Conservation (phyloP, 2,797 vertebrate genomes). For the Hypotaenidia philippensis region DNA sequence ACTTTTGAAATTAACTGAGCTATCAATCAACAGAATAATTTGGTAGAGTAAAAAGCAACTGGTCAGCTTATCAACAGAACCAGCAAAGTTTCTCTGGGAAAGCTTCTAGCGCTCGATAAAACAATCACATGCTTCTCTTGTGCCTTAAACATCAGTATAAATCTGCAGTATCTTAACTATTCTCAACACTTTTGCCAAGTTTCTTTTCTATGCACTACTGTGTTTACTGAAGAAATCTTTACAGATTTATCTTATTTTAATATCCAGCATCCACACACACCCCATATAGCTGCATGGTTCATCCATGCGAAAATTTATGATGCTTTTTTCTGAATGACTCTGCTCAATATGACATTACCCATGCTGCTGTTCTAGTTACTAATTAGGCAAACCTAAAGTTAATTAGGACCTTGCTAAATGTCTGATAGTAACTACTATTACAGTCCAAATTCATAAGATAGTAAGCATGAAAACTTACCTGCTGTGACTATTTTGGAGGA, state of each 20-base stretch:
- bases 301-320: not conserved
- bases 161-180: not conserved
- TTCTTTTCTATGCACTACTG: not conserved
- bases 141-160: slow-evolving; percentile 9
- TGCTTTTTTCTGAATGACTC: not conserved
- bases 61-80: slow-evolving; percentile 74
- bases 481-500: not conserved
- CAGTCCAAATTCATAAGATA: not conserved
- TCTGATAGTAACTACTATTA: not conserved
- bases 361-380: not conserved
- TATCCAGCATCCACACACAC: not conserved
- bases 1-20: slow-evolving; percentile 81
- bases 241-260: not conserved
- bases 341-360: not conserved
- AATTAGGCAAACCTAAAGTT: not conserved
- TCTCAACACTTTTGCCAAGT: not conserved
- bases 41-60: slow-evolving; percentile 56
- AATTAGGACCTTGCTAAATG: not conserved
- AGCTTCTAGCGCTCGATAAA: not conserved
- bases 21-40: slow-evolving; percentile 84
- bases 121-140: not conserved
- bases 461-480: not conserved
- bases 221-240: not conserved
- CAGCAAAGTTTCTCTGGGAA: slow-evolving; percentile 76
- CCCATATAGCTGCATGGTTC: not conserved